A percentile compares a stretch with the other conserved stretches of the same genome.
phyloP scores from a whole-genome alignment of 1,140 invertebrate genomes.

The Trichonephila clavipes region DNA sequence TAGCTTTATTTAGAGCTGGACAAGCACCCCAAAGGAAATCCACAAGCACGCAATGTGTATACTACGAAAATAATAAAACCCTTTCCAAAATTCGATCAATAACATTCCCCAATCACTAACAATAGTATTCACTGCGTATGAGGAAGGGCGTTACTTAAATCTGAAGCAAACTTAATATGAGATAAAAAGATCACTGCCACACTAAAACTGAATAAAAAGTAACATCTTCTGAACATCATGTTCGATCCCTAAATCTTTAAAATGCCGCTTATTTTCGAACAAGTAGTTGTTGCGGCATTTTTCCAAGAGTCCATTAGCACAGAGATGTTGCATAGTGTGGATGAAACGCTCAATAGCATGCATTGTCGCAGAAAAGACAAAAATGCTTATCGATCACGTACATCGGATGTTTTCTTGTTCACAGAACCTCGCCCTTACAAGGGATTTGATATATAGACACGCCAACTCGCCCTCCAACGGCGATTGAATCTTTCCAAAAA shows the following conservation, averaged over 20 bases:
- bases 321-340: not conserved
- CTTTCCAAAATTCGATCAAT: not conserved
- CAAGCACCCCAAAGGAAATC: not conserved
- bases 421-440: not conserved
- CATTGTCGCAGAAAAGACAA: not conserved
- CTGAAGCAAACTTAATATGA: not conserved
- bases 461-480: not conserved
- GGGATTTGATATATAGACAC: not conserved
- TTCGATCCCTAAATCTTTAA: not conserved
- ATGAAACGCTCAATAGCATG: not conserved
- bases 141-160: not conserved
- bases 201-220: not conserved
- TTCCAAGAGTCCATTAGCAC: not conserved
- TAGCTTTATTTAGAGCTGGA: too few species aligned
- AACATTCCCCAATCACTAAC: not conserved
- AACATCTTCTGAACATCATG: not conserved
- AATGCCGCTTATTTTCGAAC: not conserved
- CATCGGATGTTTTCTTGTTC: slow-evolving; percentile 25
- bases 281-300: not conserved
- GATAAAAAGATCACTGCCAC: not conserved
- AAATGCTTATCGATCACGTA: slow-evolving; percentile 2
- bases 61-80: not conserved
- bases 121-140: not conserved
- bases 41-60: not conserved
- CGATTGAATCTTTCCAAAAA: not conserved